A percentile compares a stretch with the other conserved stretches of the same genome.
These are phyloP conservation scores for Phyllotreta cruciferae DNA, from an alignment of 2,888 invertebrate genomes.

Conservation along the genomic window DNA sequence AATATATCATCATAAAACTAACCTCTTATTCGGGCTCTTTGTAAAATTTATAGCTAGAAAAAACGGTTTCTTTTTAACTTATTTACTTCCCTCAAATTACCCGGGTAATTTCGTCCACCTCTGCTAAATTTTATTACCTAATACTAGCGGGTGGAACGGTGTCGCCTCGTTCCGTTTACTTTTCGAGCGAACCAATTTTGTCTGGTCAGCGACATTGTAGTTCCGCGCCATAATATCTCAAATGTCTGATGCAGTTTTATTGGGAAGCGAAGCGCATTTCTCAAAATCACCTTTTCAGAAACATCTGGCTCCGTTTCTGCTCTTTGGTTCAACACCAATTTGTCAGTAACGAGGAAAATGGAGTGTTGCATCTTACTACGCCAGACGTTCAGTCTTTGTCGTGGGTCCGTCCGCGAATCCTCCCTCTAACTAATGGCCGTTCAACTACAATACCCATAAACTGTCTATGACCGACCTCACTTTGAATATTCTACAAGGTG, in stretches of 20 bases:
- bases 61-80: no score
- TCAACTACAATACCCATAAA: constrained; percentile 12
- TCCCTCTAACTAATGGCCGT: constrained; percentile 13
- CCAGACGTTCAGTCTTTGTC: constrained; percentile 21
- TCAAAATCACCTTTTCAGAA: constrained; percentile 20
- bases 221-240: neutral
- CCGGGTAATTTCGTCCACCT: no score
- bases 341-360: constrained; percentile 19
- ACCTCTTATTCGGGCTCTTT: no score
- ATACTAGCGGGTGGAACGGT: no score
- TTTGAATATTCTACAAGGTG: no score
- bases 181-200: neutral
- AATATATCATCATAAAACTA: no score
- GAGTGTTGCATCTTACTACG: constrained; percentile 21
- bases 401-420: constrained; percentile 13
- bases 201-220: neutral
- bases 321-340: constrained; percentile 19
- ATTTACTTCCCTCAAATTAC: no score
- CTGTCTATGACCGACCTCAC: constrained; percentile 9
- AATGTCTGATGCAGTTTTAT: constrained; percentile 3
- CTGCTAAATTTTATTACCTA: no score
- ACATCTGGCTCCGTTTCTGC: constrained; percentile 17
- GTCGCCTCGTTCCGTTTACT: no score
- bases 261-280: constrained; percentile 8
- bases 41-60: no score